Conservation (phyloP, 2,113 vertebrate genomes). For the Nanger granti region DNA sequence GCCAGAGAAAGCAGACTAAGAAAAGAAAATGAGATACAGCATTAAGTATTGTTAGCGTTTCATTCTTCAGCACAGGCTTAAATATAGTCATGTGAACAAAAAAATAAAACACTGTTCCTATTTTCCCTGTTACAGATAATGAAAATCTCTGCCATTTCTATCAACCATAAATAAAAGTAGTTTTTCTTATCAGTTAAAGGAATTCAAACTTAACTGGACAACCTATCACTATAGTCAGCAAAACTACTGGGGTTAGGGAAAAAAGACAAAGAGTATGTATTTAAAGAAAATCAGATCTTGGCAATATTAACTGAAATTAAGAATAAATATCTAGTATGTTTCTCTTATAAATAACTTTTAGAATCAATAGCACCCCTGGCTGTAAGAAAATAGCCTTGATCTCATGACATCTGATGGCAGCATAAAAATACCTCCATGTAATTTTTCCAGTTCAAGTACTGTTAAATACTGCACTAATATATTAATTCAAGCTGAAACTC, state of each 20-base stretch:
- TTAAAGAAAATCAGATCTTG: background rate
- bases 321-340: background rate
- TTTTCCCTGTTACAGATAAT: background rate
- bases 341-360: constrained; percentile 17
- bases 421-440: background rate
- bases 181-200: background rate
- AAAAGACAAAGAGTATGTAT: background rate
- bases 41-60: background rate
- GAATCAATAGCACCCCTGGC: background rate
- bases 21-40: background rate
- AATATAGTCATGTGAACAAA: background rate
- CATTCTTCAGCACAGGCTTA: background rate
- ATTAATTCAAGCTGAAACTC: too few species aligned
- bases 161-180: background rate
- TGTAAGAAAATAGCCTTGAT: background rate
- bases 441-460: background rate
- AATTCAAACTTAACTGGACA: background rate
- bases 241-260: background rate
- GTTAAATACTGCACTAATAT: background rate
- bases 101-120: background rate
- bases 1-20: background rate
- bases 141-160: background rate
- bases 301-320: background rate
- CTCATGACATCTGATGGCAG: background rate
- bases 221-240: background rate